Evolutionary conservation across 2,797 vertebrate species (phyloP), one percentile per base, ranked within the genome.

Genomic region (Leptoclinus maculatus): DNA sequence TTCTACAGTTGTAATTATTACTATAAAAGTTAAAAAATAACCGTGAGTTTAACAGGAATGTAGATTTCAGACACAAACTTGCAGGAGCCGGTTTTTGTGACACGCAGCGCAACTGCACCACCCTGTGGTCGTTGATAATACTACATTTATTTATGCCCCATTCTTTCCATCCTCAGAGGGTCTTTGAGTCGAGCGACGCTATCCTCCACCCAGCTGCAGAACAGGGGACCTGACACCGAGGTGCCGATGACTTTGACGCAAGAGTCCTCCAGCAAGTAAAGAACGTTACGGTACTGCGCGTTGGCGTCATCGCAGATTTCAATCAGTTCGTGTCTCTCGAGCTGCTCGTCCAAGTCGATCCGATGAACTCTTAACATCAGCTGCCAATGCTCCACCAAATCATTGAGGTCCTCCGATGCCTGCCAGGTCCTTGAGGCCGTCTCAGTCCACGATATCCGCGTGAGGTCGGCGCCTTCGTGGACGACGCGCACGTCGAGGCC

Each of bases 241-340:
- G 78, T 68, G 1, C 87, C 89, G 1, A 91, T 43, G 0, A 91
- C 49, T 45, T 78, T 91, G 0, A 92, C 2, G 19, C 54, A 53
- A 0, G 78, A 75, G 1, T 74, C 76, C 73, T 86, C 80, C 0
- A 81, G 3, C 1, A 65, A 0, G 27, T 79, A 87, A 0, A 91
- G 71, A 9, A 92, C 66, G 0, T 84, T 14, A 0, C 0, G 0
- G 1, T 4, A 63, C 0, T 0, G 0, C 0, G 0, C 0, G 2
- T 29, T 65, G 8, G 0, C 36, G 0, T 47, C 3, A 0, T 51
- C 1, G 6, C 91, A 92, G 74, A 88, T 39, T 39, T 41, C 0
- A 16, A 43, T 21, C 62, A 91, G n/a, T 38, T 32, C 29, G 56
- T 39, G 3, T 39, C 43, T 60, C 16, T 23, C 11, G 49, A 9